Evolutionary conservation across 2,888 invertebrate species (phyloP), one percentile per base, ranked within the genome.

Genomic region (Coelogynopora nodosa): DNA sequence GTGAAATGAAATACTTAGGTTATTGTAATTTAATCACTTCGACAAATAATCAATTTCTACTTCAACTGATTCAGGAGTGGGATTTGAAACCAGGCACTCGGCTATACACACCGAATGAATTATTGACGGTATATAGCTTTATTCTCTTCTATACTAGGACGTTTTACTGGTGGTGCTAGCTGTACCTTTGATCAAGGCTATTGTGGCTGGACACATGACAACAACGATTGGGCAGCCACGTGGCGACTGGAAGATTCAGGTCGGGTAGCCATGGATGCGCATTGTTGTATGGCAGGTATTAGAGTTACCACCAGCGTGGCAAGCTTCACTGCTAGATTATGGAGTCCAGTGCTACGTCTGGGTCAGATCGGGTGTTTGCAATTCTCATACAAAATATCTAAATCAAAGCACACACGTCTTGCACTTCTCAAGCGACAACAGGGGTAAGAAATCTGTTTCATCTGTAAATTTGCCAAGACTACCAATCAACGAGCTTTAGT

Each of bases 171-270:
- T 13, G 67, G 49, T 74, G 13, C 74, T 23, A 67, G 49, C 2
- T 85, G 85, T 26, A 5, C 67, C 49, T 85, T 85, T 67, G 85
- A 85, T 67, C n/a, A 26, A 0, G 67, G 74, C 28, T 85, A 67
- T 85, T 85, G 85, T 74, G 67, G 67, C 67, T 85, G 85, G 85
- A 74, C 26, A 81, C 67, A 85, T 67, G 85, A 85, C 74, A 67
- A 27, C 74, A 85, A 85, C 67, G 67, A 85, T 29, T 85, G 85
- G 85, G 28, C 28, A 26, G 67, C 74, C 23, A 85, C 67, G 23
- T 85, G 85, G 85, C 74, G 85, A n/a, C 28, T 85, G 30, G 67
- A 85, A 67, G 28, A 29, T 2, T 85, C 85, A 27, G 67, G 67
- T 18, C 30, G 28, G 26, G 31, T 84, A 31, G 0, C 74, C 5